Percentiles rank a stretch among this genome's conserved stretches.
These are phyloP conservation scores for Motacilla alba DNA, from an alignment of 2,113 vertebrate genomes.

Conservation along the genomic window DNA sequence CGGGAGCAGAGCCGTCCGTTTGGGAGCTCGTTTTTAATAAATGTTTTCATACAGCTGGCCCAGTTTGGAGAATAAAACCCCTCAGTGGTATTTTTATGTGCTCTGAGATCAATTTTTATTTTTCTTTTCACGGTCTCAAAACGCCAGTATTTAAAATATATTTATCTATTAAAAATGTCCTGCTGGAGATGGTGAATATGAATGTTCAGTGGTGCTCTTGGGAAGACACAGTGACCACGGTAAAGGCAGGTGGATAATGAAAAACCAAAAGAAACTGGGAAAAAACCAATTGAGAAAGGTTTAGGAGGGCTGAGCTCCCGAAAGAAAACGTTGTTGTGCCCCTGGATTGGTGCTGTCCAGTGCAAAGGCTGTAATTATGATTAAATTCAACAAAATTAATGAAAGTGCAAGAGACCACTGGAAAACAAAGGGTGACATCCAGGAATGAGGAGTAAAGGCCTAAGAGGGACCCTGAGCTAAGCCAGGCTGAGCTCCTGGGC, in stretches of 20 bases:
- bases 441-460: background rate
- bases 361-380: background rate
- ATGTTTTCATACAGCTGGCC: background rate
- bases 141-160: background rate
- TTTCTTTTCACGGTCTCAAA: fast-evolving
- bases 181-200: background rate
- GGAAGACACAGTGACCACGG: fast-evolving
- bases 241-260: background rate
- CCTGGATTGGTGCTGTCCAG: background rate
- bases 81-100: background rate
- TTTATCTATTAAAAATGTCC: background rate
- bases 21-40: background rate
- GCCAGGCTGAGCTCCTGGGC: background rate
- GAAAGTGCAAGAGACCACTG: background rate
- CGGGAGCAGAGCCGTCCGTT: background rate
- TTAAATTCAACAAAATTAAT: background rate
- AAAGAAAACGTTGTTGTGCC: background rate
- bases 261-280: background rate
- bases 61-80: background rate
- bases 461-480: background rate
- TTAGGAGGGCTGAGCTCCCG: background rate
- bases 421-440: background rate
- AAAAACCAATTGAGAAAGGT: background rate
- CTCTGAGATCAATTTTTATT: background rate
- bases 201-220: background rate